Base-by-base conservation (phyloP, 2,113 vertebrate species). In the Brachyhypopomus gauderio region DNA sequence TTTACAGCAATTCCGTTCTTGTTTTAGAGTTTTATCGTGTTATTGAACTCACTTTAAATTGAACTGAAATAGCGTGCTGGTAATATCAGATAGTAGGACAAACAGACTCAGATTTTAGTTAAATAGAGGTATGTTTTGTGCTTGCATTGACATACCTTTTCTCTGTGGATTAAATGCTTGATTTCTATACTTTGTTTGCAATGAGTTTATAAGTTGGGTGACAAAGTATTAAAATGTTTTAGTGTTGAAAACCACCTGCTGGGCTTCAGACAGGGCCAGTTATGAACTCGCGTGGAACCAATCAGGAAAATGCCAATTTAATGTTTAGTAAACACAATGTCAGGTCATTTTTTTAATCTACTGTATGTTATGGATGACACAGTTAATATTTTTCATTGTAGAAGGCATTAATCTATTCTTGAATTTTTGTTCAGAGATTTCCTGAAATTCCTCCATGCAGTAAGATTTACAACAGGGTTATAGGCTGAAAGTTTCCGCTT, bases 401-500 rank as follows among this genome's bases (percentile, higher is more conserved):
- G 56, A 30, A 67, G 59, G 27, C 17, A 48, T 25, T 69, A 60
- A 36, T 59, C 12, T 56, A 79, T 17, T 25, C 66, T 59, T 8
- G n/a, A 59, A 23, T 41, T n/a, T 36, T 71, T 45, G 55, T 81
- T 20, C 23, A 80, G 34, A 20, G 62, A 67, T 72, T 84, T 45
- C 16, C 25, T 34, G 11, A 82, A 82, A 82, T 75, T 82, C 64
- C 56, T 79, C 2, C 27, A 64, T 45, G n/a, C 38, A 30, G 59
- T 70, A 72, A 79, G 79, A 80, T 48, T 27, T 55, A 58, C 30
- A 60, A 55, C 66, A 72, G 27, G 48, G 56, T 64, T 80, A 30
- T 63, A 63, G 73, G 56, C 70, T 6, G 23, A 63, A 73, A 20
- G 22, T 64, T 87, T 80, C 79, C 77, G 72, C 60, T 62, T 63